A percentile compares a stretch with the other conserved stretches of the same genome.
phyloP scores from a whole-genome alignment of 2,888 invertebrate genomes.

The Hydroisotoma schaefferi region DNA sequence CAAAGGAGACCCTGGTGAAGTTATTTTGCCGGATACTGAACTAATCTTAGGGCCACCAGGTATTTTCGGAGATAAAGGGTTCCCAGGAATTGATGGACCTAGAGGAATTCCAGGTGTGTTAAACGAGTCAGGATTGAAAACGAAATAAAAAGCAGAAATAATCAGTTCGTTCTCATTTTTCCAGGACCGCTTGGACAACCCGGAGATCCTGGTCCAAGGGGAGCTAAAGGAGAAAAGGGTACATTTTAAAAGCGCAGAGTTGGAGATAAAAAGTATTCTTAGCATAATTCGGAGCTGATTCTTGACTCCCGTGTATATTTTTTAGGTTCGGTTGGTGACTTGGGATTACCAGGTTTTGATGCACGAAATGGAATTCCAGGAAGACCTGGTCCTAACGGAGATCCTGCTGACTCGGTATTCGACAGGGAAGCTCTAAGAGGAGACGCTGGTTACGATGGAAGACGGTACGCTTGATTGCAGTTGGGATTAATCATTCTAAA shows the following conservation, averaged over 20 bases:
- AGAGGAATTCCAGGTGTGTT: slow-evolving; percentile 53
- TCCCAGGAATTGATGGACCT: slow-evolving; percentile 59
- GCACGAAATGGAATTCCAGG: slow-evolving; percentile 45
- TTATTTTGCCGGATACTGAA: slow-evolving; percentile 33
- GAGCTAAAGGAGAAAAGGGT: slow-evolving; percentile 45
- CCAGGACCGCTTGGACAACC: slow-evolving; percentile 49
- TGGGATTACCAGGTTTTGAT: slow-evolving; percentile 34
- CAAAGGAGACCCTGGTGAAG: slow-evolving; percentile 54
- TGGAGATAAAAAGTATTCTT: neutral
- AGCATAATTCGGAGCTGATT: no score
- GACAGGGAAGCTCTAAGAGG: slow-evolving; percentile 55
- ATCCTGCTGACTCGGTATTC: slow-evolving; percentile 56
- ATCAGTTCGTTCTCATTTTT: neutral
- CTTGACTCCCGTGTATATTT: no score
- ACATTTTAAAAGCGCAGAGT: neutral
- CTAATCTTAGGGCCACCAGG: slow-evolving; percentile 47
- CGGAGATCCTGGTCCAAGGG: slow-evolving; percentile 51
- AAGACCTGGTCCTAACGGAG: slow-evolving; percentile 56
- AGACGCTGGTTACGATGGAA: slow-evolving; percentile 55
- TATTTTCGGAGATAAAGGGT: slow-evolving; percentile 54
- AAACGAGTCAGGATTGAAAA: neutral
- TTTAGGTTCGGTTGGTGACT: slow-evolving; percentile 27
- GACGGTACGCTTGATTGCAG: no score
- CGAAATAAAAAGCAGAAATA: neutral
- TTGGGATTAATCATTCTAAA: slow-evolving; percentile 16